phyloP scores from a whole-genome alignment of 35 echinoderm and acorn worm genomes.

The Stichopus chloronotus region DNA sequence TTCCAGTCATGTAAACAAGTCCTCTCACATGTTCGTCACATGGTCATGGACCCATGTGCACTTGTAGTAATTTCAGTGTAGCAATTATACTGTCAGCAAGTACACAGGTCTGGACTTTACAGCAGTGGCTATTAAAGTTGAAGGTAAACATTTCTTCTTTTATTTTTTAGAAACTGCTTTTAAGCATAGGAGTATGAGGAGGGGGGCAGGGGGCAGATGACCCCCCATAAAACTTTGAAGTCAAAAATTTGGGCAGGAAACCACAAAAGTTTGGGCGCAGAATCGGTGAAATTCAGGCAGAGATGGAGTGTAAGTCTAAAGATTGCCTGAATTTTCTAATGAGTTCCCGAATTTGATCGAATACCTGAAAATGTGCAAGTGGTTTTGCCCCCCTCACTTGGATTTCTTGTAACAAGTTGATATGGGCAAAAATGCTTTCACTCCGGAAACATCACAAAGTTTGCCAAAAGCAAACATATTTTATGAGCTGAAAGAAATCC shows the following conservation, averaged over 20 bases:
- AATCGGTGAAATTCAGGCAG: neutral
- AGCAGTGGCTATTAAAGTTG: no score
- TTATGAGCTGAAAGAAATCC: neutral
- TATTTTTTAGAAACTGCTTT: no score
- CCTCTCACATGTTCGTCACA: no score
- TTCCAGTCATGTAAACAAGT: no score
- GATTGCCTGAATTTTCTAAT: neutral
- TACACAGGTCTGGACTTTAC: no score
- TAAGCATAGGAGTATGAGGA: no score
- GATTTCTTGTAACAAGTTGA: neutral
- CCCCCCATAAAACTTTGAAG: neutral
- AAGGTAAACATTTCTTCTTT: no score
- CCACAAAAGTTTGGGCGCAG: neutral
- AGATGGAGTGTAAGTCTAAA: neutral
- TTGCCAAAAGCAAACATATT: neutral
- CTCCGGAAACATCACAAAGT: neutral
- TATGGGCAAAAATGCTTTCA: conserved; percentile 2
- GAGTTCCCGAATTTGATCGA: neutral
- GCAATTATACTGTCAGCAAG: no score
- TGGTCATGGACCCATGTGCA: no score
- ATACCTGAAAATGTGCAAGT: neutral
- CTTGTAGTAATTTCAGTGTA: no score
- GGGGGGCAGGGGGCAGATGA: neutral
- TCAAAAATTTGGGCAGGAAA: neutral
- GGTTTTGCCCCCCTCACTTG: neutral